Evolutionary conservation across 1,140 invertebrate species (phyloP), one percentile per base, ranked within the genome.

Genomic region (Heliconius hermathena): DNA sequence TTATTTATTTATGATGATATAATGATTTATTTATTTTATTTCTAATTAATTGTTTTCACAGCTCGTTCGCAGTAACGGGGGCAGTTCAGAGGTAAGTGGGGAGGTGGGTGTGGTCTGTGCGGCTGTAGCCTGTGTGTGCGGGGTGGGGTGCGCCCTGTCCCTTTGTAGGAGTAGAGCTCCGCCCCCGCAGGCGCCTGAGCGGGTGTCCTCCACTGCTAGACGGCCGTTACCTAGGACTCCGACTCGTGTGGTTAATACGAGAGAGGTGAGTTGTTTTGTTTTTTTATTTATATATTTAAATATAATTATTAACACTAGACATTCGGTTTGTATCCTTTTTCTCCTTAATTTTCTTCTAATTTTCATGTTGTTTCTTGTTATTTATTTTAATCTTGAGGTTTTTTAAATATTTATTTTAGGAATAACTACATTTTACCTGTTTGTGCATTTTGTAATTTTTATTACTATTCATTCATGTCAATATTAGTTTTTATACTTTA

Each of bases 31-130:
- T n/a, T n/a, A n/a, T n/a, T n/a, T n/a, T n/a, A n/a, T n/a, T n/a
- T n/a, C n/a, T n/a, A n/a, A n/a, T n/a, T n/a, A n/a, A n/a, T n/a
- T 57, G 33, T 8, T 9, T 22, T 3, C 9, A 3, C 80, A 92
- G 90, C 84, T 91, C 80, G 79, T 84, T 46, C 87, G 89, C 78
- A 87, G 88, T 83, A 76, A 78, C 66, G 74, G 73, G 20, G 77
- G 73, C 26, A 71, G 38, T 20, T 66, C 76, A 66, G 80, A 75
- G 66, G 82, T 75, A 54, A 95, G 95, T 9, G 89, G 96, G 83
- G 96, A 97, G 88, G 95, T 96, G 80, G 91, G 96, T 11, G 95
- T 96, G 77, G 96, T 97, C 88, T 96, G 96, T 87, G 96, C 95
- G 71, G 93, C 97, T 2, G 93, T 96, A 71, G 95, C 96, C 36